These are phyloP conservation scores for Emmelina monodactyla DNA, from an alignment of 2,888 invertebrate species.

Conservation along the genomic window DNA sequence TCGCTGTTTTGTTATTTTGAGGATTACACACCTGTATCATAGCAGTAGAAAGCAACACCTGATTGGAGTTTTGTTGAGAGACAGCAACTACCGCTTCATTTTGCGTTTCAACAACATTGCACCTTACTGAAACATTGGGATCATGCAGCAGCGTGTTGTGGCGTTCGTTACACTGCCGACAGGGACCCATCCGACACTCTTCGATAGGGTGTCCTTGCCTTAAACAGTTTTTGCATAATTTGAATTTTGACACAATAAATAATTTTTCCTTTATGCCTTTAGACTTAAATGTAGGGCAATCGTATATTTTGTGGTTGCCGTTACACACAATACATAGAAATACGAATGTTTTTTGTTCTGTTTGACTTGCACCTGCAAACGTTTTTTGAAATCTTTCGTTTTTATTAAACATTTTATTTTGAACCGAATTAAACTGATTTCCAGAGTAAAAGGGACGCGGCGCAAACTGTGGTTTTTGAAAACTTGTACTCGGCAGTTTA, in stretches of 20 bases:
- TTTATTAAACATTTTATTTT: not conserved
- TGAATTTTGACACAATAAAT: conserved; percentile 6
- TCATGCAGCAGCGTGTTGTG: conserved; percentile 1
- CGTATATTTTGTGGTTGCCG: conserved; percentile 7
- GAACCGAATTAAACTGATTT: not conserved
- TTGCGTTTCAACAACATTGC: too few relatives aligned
- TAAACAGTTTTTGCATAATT: conserved; percentile 6
- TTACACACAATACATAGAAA: conserved; percentile 5
- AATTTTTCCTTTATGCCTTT: not conserved
- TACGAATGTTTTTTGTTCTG: not conserved
- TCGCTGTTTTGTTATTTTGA: too few relatives aligned
- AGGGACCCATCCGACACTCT: not conserved
- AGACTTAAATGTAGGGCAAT: conserved; percentile 6
- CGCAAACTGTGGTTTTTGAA: not conserved
- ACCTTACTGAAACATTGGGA: not conserved
- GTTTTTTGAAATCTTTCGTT: too few relatives aligned
- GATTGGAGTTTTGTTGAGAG: too few relatives aligned
- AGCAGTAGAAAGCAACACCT: too few relatives aligned
- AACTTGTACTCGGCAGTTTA: not conserved
- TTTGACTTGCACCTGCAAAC: too few relatives aligned
- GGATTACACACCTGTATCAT: too few relatives aligned
- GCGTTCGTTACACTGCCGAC: not conserved
- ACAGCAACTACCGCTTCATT: too few relatives aligned
- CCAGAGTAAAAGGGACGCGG: too few relatives aligned
- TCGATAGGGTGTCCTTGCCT: not conserved